These are phyloP conservation scores for Anaspis maculata DNA, from an alignment of 2,888 invertebrate genomes.

Conservation along the genomic window DNA sequence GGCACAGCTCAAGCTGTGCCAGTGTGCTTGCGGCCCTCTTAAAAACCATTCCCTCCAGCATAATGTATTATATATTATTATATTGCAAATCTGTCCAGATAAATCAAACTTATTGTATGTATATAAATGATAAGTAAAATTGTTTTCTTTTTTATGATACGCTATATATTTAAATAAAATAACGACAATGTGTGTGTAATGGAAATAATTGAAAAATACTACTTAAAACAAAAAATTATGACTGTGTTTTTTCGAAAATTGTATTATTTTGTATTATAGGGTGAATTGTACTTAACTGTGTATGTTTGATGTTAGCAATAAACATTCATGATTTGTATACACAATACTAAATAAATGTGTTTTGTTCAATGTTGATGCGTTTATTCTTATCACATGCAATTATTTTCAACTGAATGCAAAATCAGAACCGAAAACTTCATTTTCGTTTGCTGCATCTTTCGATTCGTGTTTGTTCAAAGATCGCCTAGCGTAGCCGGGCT, in stretches of 20 bases:
- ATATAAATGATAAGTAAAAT: constrained; percentile 40
- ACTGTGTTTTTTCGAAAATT: constrained; percentile 30
- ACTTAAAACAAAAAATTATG: no score
- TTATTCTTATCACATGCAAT: no score
- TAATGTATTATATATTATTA: constrained; percentile 34
- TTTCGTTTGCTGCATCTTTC: no score
- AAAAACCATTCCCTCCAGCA: constrained; percentile 43
- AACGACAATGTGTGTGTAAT: no score
- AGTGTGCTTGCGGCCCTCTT: no score
- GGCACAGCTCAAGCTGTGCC: no score
- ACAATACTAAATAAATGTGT: constrained; percentile 42
- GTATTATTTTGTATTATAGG: constrained; percentile 35
- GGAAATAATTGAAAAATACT: no score
- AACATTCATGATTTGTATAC: constrained; percentile 43
- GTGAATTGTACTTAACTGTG: constrained; percentile 43
- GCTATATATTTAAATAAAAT: constrained; percentile 32
- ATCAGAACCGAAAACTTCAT: no score
- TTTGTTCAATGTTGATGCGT: no score
- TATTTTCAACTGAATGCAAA: no score
- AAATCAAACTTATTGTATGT: constrained; percentile 44
- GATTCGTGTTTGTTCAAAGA: no score
- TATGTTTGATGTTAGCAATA: constrained; percentile 46
- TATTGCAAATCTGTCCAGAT: constrained; percentile 44
- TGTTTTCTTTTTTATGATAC: constrained; percentile 38
- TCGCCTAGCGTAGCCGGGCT: no score